Evolutionary conservation across 2,888 invertebrate genomes (phyloP), one percentile per base, ranked within the genome.

Genomic region (Fragum fragum): DNA sequence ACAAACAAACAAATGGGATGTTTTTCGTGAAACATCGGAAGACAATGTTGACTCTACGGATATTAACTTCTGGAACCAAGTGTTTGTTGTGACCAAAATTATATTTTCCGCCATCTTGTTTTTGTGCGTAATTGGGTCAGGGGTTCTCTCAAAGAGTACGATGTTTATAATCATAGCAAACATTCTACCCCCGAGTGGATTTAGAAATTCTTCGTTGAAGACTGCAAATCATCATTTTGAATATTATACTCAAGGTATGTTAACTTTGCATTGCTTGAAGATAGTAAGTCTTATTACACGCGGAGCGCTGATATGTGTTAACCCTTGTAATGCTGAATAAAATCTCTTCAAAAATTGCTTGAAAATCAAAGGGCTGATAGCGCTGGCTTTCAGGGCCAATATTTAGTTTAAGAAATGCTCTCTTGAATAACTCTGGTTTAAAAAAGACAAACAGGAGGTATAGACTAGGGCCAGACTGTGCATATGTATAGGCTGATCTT

Each of bases 21-120:
- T 86, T 11, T 89, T 90, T 70, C 66, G 80, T 47, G 86, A 88
- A 61, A 84, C 83, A 3, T 83, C 83, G 0, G 81, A 76, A 26
- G 84, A 86, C 61, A 85, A 85, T 23, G 72, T 87, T 0, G 74
- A 87, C 2, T 84, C 88, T 6, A 81, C 87, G 0, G 88, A 88
- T 16, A 73, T 83, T 6, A 72, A 79, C 42, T 79, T 88, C 52
- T 90, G 90, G 90, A 88, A 89, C 73, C 81, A 78, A 52, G 76
- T 89, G 11, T 88, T 88, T 47, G 73, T 81, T 39, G 79, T 88
- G 39, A 86, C 88, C 23, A 89, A 89, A 77, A 71, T 89, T 5
- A 42, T 87, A 6, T 85, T 87, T 28, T 79, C 86, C 32, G 53
- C 79, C 39, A 70, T 88, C 26, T 70, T 90, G 66, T 86, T 90